Base-by-base conservation (phyloP, 2,797 vertebrate genomes). In the Cyprinodon diabolis region DNA sequence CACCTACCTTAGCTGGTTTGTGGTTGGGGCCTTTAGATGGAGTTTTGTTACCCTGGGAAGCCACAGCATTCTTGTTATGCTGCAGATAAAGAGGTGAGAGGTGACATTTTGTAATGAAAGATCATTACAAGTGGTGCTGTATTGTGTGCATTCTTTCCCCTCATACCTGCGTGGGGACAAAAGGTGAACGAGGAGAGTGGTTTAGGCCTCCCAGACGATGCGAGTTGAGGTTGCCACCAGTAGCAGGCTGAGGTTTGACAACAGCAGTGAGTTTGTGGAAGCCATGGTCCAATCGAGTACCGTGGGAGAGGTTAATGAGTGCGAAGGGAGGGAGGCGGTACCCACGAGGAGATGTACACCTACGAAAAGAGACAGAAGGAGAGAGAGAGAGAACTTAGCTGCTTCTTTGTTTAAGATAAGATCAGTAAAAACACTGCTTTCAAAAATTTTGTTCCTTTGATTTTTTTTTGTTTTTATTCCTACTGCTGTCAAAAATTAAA, bases 281-380 rank as follows among this genome's bases (percentile, higher is more conserved):
- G 75, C 94, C 94, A 76, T 92, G 95, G 89, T 98, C 97, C 72
- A 92, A 92, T 52, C 97, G 95, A 83, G 77, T 89, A 37, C 98
- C 98, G 23, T 99, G 95, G 87, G 97, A 96, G 76, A 99, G 91
- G 86, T 98, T 99, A 75, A 99, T 96, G 93, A 99, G 97, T 91
- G 98, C 97, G 90, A 95, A 96, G 89, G 97, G 95, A 23, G 97
- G 98, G 79, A 98, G 91, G 83, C 98, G 96, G 92, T 99, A 99
- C 58, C 96, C 96, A 72, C 95, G 95, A 51, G 94, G 94, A n/a
- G 95, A 93, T 0, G 95, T 90, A 72, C 96, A 97, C 90, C 97
- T 99, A 82, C 73, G 43, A 25, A 75, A 56, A 56, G 15, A 25
- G 23, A 67, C 1, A 30, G 35, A 13, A 23, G n/a, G n/a, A 1